These are phyloP conservation scores for Pachypeltis micranthus DNA, from an alignment of 1,140 invertebrate genomes.

Conservation along the genomic window DNA sequence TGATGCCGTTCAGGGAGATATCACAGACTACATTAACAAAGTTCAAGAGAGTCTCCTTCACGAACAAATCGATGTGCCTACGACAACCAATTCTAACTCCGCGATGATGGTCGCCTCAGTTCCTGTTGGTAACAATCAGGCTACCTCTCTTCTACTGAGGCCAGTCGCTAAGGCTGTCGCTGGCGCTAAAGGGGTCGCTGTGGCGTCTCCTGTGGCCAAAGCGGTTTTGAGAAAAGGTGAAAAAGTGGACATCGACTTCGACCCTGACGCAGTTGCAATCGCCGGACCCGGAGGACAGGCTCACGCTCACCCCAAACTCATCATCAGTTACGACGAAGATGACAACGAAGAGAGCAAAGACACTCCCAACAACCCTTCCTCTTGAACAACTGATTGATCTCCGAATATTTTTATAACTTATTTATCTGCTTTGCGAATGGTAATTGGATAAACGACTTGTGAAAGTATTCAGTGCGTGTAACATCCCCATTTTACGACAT, in stretches of 20 bases:
- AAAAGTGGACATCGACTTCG: constrained; percentile 44
- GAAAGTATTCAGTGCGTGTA: neutral
- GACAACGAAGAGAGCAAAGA: neutral
- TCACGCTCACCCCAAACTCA: constrained; percentile 49
- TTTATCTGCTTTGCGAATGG: neutral
- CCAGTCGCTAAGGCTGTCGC: constrained; percentile 49
- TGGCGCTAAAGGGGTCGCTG: constrained; percentile 47
- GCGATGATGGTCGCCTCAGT: neutral
- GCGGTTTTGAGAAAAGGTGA: constrained; percentile 40
- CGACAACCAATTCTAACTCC: neutral
- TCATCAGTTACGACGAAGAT: constrained; percentile 27
- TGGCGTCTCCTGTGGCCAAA: constrained; percentile 51
- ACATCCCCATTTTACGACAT: too few species aligned
- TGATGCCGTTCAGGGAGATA: neutral
- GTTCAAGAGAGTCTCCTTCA: neutral
- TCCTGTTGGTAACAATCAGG: constrained; percentile 2
- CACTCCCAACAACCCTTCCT: neutral
- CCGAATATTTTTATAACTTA: neutral
- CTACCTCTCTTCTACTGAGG: constrained; percentile 42
- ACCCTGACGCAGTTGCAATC: constrained; percentile 51
- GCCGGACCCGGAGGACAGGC: constrained; percentile 56
- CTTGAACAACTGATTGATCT: neutral
- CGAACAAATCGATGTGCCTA: neutral
- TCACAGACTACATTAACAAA: constrained; percentile 5
- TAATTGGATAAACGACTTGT: neutral